phyloP scores from a whole-genome alignment of 1,140 invertebrate genomes.

The Carcinoscorpius rotundicauda region DNA sequence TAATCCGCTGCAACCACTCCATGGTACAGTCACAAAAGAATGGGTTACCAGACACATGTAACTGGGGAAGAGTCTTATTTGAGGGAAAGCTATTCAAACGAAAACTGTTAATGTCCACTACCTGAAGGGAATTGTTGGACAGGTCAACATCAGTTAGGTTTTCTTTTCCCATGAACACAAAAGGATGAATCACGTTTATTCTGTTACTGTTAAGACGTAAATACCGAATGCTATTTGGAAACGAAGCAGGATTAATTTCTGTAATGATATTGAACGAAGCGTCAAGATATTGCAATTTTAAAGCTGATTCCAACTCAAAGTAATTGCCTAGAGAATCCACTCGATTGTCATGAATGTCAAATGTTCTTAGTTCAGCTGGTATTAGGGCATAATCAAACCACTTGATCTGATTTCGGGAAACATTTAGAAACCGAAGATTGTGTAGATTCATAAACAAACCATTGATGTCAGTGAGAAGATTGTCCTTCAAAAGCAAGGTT shows the following conservation, averaged over 20 bases:
- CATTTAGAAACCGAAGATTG: conserved; percentile 72
- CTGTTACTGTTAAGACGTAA: conserved; percentile 70
- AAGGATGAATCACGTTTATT: conserved; percentile 58
- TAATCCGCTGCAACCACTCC: conserved; percentile 77
- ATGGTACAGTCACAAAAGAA: conserved; percentile 84
- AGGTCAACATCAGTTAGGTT: conserved; percentile 75
- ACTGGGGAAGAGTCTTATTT: conserved; percentile 52
- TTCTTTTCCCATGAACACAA: conserved; percentile 63
- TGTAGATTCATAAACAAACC: conserved; percentile 69
- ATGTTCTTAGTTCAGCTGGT: conserved; percentile 63
- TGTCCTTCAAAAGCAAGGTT: conserved; percentile 71
- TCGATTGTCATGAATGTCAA: conserved; percentile 79
- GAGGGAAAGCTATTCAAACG: conserved; percentile 39
- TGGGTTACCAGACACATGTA: conserved; percentile 75
- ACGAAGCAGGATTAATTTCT: conserved; percentile 51
- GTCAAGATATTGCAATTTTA: conserved; percentile 45
- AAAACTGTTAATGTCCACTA: conserved; percentile 64
- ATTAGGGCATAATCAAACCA: conserved; percentile 83
- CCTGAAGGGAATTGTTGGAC: conserved; percentile 71
- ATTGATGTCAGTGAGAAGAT: conserved; percentile 67
- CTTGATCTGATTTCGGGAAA: conserved; percentile 75
- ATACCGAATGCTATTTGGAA: conserved; percentile 60
- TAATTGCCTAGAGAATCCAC: conserved; percentile 73
- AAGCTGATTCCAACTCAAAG: conserved; percentile 53
- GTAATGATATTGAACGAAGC: conserved; percentile 67